Percentiles rank a stretch among this genome's conserved stretches.
phyloP scores from a whole-genome alignment of 2,797 vertebrate species.

The Paramormyrops hopkinsi region DNA sequence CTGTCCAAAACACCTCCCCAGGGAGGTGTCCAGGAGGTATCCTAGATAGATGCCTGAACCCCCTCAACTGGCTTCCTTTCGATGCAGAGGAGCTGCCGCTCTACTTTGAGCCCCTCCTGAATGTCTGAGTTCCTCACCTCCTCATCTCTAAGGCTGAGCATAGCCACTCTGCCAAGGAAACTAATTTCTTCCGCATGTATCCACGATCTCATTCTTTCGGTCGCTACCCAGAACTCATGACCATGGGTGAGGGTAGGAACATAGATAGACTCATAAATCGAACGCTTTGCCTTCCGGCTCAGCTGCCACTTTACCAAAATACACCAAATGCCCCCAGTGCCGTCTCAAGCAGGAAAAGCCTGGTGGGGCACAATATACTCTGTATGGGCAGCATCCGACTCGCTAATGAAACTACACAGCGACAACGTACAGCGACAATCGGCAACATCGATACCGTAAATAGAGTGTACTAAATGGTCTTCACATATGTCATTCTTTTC shows the following conservation, averaged over 20 bases:
- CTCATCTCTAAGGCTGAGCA: background rate
- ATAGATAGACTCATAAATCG: background rate
- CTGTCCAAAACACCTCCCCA: background rate
- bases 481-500: background rate
- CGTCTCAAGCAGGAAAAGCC: background rate
- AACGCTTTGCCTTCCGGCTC: background rate
- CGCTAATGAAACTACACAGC: background rate
- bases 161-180: background rate
- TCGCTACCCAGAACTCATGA: background rate
- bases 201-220: background rate
- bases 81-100: background rate
- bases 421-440: background rate
- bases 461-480: background rate
- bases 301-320: background rate
- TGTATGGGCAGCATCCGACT: background rate
- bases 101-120: background rate
- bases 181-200: background rate
- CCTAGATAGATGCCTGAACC: background rate
- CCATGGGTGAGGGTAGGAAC: background rate
- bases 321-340: background rate
- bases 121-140: background rate
- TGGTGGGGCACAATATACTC: background rate
- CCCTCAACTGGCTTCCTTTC: background rate
- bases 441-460: background rate
- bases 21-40: background rate